Evolutionary conservation across 35 echinoderm and acorn worm genomes (phyloP).

Genomic region (Ophiothrix spiculata): DNA sequence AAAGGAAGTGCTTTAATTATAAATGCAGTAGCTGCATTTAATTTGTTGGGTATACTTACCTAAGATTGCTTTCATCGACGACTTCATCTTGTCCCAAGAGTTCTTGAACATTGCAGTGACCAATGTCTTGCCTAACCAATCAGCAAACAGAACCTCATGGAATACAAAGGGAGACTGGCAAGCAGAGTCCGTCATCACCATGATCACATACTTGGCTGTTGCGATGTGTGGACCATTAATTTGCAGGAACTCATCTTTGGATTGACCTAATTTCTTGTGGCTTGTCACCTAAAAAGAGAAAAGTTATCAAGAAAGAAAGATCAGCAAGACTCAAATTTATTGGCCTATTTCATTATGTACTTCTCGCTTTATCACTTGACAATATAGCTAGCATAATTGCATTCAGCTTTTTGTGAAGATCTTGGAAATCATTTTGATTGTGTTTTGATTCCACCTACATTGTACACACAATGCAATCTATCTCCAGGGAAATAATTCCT

Average conservation of each 20-base stretch:
- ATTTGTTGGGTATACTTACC: conserved; percentile 35
- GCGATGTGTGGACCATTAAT: conserved; percentile 86
- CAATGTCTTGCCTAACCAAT: conserved; percentile 90
- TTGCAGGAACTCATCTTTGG: conserved; percentile 88
- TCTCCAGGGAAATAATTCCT: no score
- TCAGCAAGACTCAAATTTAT: neutral
- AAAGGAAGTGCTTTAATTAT: neutral
- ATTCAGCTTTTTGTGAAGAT: no score
- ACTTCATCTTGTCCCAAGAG: conserved; percentile 75
- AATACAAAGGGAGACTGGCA: conserved; percentile 86
- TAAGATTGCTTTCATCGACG: conserved; percentile 83
- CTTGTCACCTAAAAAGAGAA: conserved; percentile 59
- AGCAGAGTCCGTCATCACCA: conserved; percentile 77
- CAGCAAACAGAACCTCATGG: conserved; percentile 96
- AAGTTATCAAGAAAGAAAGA: neutral
- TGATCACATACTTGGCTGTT: conserved; percentile 68
- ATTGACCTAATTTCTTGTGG: conserved; percentile 92
- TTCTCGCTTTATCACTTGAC: no score
- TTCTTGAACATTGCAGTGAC: conserved; percentile 98
- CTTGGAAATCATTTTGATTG: no score
- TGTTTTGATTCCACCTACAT: no score
- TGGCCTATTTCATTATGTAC: no score
- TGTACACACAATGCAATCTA: no score
- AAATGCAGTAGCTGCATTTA: no score
- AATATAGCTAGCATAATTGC: no score